Percentiles rank a stretch among this genome's conserved stretches.
Evolutionary conservation across 2,113 vertebrate species (phyloP).

Genomic region (Xyliphius kryptos): DNA sequence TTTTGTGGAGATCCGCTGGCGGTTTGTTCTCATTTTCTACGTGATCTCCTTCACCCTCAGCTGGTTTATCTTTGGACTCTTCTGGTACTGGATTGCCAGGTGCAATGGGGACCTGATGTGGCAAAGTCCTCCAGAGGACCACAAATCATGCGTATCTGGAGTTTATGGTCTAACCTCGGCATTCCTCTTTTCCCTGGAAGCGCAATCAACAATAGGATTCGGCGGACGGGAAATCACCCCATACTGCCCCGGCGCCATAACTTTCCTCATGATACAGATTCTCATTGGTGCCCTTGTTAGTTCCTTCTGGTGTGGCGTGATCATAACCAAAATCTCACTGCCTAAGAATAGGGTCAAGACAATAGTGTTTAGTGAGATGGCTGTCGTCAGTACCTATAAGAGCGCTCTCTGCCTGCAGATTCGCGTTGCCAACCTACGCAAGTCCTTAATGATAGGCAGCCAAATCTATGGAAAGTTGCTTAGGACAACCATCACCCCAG

Average conservation of each 20-base stretch:
- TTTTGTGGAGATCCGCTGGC: slow-evolving; percentile 29
- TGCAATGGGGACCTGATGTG: slow-evolving; percentile 18
- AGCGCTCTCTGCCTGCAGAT: slow-evolving; percentile 20
- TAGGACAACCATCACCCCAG: neutral
- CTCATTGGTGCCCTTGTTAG: slow-evolving; percentile 17
- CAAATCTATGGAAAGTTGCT: slow-evolving; percentile 27
- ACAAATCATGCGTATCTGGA: slow-evolving; percentile 5
- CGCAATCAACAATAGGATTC: slow-evolving; percentile 21
- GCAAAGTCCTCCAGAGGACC: slow-evolving; percentile 3
- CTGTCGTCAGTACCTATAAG: slow-evolving; percentile 12
- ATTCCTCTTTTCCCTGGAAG: slow-evolving; percentile 28
- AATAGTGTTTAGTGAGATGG: slow-evolving; percentile 22
- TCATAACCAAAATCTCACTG: slow-evolving; percentile 30
- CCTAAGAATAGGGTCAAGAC: slow-evolving; percentile 30
- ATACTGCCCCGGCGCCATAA: slow-evolving; percentile 17
- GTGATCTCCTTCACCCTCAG: slow-evolving; percentile 20
- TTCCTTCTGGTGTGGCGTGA: slow-evolving; percentile 27
- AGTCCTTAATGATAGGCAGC: slow-evolving; percentile 23
- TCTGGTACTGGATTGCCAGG: slow-evolving; percentile 22
- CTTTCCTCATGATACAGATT: slow-evolving; percentile 15
- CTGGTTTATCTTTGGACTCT: slow-evolving; percentile 28
- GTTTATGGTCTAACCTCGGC: slow-evolving; percentile 13
- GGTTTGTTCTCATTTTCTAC: slow-evolving; percentile 14
- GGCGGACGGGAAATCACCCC: slow-evolving; percentile 24
- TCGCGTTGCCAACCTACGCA: slow-evolving; percentile 26